These are phyloP conservation scores for Chionodraco myersi DNA, from an alignment of 2,113 vertebrate genomes.

Conservation along the genomic window DNA sequence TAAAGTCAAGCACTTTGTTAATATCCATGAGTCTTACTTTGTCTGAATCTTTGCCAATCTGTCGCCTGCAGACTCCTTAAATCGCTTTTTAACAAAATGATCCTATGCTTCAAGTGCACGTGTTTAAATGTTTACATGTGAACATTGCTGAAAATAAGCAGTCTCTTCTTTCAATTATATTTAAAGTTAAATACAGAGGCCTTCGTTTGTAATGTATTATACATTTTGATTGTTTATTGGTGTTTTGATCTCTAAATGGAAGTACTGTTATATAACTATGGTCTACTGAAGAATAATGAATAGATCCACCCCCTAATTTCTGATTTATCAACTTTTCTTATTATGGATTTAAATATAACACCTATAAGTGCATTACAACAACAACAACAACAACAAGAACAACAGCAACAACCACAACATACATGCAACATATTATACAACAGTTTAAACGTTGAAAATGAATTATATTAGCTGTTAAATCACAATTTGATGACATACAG, in stretches of 20 bases:
- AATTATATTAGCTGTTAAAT: slow-evolving; percentile 54
- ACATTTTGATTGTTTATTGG: slow-evolving; percentile 44
- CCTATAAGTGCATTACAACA: slow-evolving; percentile 70
- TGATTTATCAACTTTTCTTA: slow-evolving; percentile 55
- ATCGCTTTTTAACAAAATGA: slow-evolving; percentile 57
- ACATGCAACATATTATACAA: slow-evolving; percentile 49
- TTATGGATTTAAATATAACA: slow-evolving; percentile 52
- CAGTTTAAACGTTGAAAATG: slow-evolving; percentile 46
- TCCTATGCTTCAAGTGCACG: slow-evolving; percentile 71
- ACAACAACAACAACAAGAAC: background rate
- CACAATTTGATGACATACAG: slow-evolving; percentile 61
- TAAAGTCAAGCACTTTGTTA: slow-evolving; percentile 81
- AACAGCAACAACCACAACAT: slow-evolving; percentile 35
- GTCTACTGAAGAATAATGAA: slow-evolving; percentile 51
- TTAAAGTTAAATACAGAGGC: slow-evolving; percentile 71
- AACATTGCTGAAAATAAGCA: slow-evolving; percentile 79
- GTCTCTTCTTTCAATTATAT: slow-evolving; percentile 66
- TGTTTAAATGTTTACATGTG: slow-evolving; percentile 84
- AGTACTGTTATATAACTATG: slow-evolving; percentile 57
- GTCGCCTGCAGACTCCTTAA: slow-evolving; percentile 59
- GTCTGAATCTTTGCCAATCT: slow-evolving; percentile 68
- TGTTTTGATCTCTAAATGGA: slow-evolving; percentile 58
- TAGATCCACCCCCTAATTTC: slow-evolving; percentile 50
- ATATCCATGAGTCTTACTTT: slow-evolving; percentile 80
- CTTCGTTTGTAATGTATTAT: slow-evolving; percentile 74